These are phyloP conservation scores for Aelia acuminata DNA, from an alignment of 2,888 invertebrate genomes.

Conservation along the genomic window DNA sequence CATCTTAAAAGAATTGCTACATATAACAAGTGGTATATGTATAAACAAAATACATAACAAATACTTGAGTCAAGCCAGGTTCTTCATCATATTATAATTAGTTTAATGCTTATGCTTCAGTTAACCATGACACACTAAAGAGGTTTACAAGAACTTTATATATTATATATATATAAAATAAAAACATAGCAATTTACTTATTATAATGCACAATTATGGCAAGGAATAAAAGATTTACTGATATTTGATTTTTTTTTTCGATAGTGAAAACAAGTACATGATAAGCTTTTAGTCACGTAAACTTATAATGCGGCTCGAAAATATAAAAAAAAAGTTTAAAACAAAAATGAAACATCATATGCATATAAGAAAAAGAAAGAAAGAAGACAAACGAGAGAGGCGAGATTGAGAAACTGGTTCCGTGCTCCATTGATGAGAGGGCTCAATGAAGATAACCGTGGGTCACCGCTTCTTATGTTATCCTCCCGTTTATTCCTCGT, in stretches of 20 bases:
- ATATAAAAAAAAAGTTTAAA: not conserved
- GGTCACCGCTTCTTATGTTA: conserved; percentile 1
- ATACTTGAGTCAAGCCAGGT: no score
- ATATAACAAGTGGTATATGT: no score
- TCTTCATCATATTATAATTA: no score
- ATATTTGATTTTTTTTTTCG: not conserved
- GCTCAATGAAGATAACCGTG: not conserved
- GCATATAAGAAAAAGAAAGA: not conserved
- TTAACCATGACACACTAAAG: no score
- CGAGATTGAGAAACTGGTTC: not conserved
- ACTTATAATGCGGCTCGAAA: not conserved
- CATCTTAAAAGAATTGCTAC: no score
- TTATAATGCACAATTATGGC: no score
- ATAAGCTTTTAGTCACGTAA: not conserved
- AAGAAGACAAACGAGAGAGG: not conserved
- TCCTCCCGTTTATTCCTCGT: not conserved
- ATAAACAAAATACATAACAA: no score
- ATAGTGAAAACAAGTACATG: not conserved
- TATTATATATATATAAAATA: no score
- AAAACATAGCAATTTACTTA: not conserved
- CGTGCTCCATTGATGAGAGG: not conserved
- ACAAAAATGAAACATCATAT: conserved; percentile 1
- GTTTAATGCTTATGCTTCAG: no score
- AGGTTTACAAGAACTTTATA: no score
- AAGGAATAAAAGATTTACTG: not conserved